Conservation (phyloP, 1,140 invertebrate genomes). For the Panonychus citri region DNA sequence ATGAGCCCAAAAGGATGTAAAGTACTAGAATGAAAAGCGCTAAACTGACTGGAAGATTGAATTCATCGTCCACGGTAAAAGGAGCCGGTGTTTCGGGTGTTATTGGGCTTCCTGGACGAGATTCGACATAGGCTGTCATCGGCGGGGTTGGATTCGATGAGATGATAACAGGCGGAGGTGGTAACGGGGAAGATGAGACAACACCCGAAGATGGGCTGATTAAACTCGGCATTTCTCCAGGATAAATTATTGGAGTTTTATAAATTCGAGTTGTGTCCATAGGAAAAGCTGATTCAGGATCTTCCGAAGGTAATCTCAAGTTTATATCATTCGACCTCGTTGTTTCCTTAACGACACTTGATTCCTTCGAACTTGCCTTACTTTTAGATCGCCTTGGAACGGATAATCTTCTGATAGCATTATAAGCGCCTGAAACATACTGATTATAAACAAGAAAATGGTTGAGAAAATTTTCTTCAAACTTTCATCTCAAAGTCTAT, state of each 20-base stretch:
- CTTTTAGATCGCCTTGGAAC: not conserved
- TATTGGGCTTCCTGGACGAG: not conserved
- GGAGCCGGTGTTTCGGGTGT: not conserved
- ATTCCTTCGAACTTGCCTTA: not conserved
- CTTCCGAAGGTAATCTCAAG: not conserved
- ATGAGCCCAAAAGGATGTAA: constrained; percentile 62
- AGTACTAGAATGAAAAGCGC: constrained; percentile 51
- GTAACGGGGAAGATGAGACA: not conserved
- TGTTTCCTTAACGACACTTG: not conserved
- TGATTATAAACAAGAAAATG: not conserved
- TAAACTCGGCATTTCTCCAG: not conserved
- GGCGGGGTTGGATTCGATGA: not conserved
- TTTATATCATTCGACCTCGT: too few relatives aligned
- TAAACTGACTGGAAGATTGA: constrained; percentile 66
- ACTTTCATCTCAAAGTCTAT: not conserved
- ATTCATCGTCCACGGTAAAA: constrained; percentile 54
- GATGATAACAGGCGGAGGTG: not conserved
- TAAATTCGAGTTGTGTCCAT: not conserved
- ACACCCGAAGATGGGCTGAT: not conserved
- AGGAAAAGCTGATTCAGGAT: not conserved
- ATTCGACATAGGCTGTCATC: constrained; percentile 23
- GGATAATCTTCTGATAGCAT: not conserved
- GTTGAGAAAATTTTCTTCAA: too few relatives aligned
- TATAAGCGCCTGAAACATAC: not conserved
- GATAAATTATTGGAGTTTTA: not conserved